These are phyloP conservation scores for Popillia japonica DNA, from an alignment of 1,140 invertebrate species.

Conservation along the genomic window DNA sequence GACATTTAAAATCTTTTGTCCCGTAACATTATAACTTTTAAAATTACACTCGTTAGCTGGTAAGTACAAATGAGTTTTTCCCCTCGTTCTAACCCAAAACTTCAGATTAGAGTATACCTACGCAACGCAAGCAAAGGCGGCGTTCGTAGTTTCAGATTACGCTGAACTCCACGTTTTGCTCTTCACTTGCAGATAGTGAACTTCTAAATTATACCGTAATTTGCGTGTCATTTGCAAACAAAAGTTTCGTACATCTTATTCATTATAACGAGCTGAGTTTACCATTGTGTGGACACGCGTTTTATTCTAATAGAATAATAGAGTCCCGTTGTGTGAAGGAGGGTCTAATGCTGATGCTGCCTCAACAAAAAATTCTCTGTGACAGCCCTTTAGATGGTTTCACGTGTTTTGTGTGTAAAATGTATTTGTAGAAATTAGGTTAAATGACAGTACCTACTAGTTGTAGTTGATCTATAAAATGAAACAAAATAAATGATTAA, in stretches of 20 bases:
- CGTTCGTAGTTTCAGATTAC: constrained; percentile 19
- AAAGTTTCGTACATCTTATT: constrained; percentile 34
- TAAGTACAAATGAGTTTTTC: constrained; percentile 23
- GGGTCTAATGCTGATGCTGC: background rate
- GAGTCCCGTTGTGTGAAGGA: background rate
- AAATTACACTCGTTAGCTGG: constrained; percentile 20
- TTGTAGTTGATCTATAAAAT: too few species aligned
- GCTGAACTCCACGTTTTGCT: constrained; percentile 11
- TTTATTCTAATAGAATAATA: constrained; percentile 34
- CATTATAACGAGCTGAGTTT: constrained; percentile 32
- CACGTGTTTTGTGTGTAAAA: background rate
- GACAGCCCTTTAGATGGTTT: background rate
- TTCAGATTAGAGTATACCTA: constrained; percentile 22
- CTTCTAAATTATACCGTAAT: constrained; percentile 32
- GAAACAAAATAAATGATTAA: too few species aligned
- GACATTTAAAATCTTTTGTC: too few species aligned
- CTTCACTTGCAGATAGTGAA: constrained; percentile 31
- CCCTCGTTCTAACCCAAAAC: constrained; percentile 20
- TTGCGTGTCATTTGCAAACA: constrained; percentile 27
- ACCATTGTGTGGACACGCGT: constrained; percentile 22
- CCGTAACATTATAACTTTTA: constrained; percentile 14
- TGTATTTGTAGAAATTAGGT: background rate
- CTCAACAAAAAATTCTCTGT: background rate
- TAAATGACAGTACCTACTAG: background rate
- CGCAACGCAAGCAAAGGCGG: background rate